Conservation (phyloP, 1,140 invertebrate genomes). For the Achroia grisella region DNA sequence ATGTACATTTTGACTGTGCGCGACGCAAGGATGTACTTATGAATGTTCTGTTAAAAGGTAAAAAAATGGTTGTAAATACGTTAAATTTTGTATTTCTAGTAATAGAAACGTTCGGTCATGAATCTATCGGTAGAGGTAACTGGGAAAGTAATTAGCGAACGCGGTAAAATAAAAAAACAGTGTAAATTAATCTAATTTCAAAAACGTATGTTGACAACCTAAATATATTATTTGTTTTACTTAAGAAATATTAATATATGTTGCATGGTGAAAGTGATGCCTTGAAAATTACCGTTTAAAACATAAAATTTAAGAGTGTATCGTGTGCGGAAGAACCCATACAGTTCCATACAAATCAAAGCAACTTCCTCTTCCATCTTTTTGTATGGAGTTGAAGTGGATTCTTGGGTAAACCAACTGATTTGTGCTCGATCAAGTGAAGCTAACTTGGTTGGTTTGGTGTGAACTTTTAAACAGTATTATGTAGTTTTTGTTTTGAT, state of each 20-base stretch:
- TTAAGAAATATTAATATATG: slow-evolving; percentile 19
- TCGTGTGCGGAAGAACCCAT: slow-evolving; percentile 39
- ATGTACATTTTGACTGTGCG: slow-evolving; percentile 67
- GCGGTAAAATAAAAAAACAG: slow-evolving; percentile 34
- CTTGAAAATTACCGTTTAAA: slow-evolving; percentile 23
- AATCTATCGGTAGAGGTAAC: slow-evolving; percentile 53
- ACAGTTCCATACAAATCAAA: slow-evolving; percentile 52
- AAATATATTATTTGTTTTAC: slow-evolving; percentile 20
- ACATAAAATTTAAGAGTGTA: background rate
- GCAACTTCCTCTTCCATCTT: slow-evolving; percentile 67
- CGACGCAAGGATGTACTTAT: slow-evolving; percentile 66
- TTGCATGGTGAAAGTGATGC: slow-evolving; percentile 13
- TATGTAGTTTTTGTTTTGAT: background rate
- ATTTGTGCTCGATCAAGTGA: slow-evolving; percentile 15
- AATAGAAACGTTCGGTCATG: slow-evolving; percentile 60
- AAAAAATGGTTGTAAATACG: slow-evolving; percentile 73
- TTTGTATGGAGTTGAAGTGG: slow-evolving; percentile 61
- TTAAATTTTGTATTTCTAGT: slow-evolving; percentile 73
- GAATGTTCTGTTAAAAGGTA: slow-evolving; percentile 60
- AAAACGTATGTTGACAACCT: slow-evolving; percentile 40
- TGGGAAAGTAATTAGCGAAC: slow-evolving; percentile 37
- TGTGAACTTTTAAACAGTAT: background rate
- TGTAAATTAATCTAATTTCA: slow-evolving; percentile 37
- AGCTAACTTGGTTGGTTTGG: slow-evolving; percentile 20
- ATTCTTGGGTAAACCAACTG: slow-evolving; percentile 37